Base-by-base conservation (phyloP, 2,888 invertebrate species). In the Athalia rosae region DNA sequence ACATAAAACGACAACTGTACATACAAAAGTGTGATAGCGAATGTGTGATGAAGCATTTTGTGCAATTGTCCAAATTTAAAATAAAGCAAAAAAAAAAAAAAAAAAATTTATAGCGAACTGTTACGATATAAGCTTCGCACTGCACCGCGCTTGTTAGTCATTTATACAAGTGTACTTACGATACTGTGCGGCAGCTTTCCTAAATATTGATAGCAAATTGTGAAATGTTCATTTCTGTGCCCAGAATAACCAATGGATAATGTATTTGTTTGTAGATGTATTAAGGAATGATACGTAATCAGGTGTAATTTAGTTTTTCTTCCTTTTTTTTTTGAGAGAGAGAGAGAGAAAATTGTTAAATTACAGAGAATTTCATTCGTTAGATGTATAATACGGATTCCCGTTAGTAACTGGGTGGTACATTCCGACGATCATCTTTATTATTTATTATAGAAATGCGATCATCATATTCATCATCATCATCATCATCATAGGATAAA, bases 11-110 rank as follows among this genome's bases (percentile, higher is more conserved):
- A 28, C 28, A 28, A 28, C 28, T 28, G 28, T 28, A 28, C 28
- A 28, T 28, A 28, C 28, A 28, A 28, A 28, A 61, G 61, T 59
- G 74, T 61, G 50, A 62, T 74, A 74, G 74, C 74, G 61, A 74
- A 74, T 48, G 74, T 74, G 62, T 71, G 11, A 43, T 4, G 3
- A 71, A 71, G 71, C 71, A 15, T 59, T 71, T 71, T 71, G 41
- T 41, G 41, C 11, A 9, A 7, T 7, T 50, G 50, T 7, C 50
- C 50, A 50, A 50, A 9, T 9, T 50, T 11, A 1, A 50, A 50
- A 11, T 9, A 50, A 50, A 9, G 7, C 50, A 1, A 11, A 11
- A 47, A 50, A 43, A 41, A 15, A 3, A 15, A 13, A 58, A 11
- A 7, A 28, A 41, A 5, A 11, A 67, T 43, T 62, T 47, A 7